Evolutionary conservation across 1,140 invertebrate species (phyloP).

Genomic region (Polypedilum vanderplanki): DNA sequence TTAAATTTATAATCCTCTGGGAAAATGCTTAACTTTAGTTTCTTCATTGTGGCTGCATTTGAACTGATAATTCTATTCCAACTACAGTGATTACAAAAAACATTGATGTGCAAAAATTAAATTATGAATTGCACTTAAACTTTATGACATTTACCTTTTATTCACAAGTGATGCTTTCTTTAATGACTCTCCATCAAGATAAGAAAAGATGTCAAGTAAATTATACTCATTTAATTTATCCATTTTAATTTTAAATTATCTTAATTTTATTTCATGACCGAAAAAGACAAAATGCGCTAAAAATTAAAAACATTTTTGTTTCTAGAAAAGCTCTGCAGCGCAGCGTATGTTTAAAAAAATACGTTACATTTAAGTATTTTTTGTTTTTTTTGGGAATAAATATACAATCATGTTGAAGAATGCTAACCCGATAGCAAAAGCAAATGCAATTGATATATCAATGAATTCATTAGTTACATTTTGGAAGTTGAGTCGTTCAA

Average conservation of each 20-base stretch:
- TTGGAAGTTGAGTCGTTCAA: constrained; percentile 41
- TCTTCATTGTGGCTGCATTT: not conserved
- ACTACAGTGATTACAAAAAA: not conserved
- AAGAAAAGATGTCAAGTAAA: not conserved
- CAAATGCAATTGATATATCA: constrained; percentile 70
- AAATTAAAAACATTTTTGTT: too few relatives aligned
- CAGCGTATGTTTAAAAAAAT: not conserved
- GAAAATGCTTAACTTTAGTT: not conserved
- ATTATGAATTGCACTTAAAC: too few relatives aligned
- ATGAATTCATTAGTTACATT: constrained; percentile 44
- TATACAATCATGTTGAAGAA: constrained; percentile 80
- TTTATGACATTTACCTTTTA: not conserved
- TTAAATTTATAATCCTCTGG: not conserved
- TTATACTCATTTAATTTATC: not conserved
- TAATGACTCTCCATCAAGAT: not conserved
- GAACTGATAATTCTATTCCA: not conserved
- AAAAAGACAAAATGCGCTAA: too few relatives aligned
- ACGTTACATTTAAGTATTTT: not conserved
- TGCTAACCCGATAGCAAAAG: constrained; percentile 71
- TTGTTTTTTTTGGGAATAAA: constrained; percentile 61
- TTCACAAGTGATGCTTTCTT: not conserved
- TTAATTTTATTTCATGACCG: not conserved
- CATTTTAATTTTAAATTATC: not conserved
- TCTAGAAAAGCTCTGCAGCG: not conserved
- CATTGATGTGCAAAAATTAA: too few relatives aligned